Conservation (phyloP, 1,140 invertebrate species). For the Bombus huntii region DNA sequence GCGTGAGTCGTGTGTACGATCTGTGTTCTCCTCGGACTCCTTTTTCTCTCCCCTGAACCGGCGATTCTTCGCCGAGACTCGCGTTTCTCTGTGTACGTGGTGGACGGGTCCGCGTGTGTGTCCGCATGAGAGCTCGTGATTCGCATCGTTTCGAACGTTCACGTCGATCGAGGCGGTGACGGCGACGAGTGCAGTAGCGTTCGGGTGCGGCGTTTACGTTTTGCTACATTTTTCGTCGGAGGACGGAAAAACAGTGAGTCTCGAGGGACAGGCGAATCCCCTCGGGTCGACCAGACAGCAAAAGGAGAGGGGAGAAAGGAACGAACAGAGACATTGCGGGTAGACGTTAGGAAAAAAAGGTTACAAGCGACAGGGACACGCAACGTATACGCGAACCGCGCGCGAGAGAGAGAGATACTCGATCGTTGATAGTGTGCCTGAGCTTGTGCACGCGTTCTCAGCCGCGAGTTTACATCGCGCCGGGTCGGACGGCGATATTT, state of each 20-base stretch:
- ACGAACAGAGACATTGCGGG: not conserved
- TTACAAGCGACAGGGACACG: conserved; percentile 5
- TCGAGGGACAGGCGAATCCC: not conserved
- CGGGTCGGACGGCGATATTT: conserved; percentile 22
- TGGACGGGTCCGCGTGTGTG: conserved; percentile 20
- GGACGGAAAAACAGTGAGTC: not conserved
- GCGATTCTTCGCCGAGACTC: too few relatives aligned
- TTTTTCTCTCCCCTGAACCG: too few relatives aligned
- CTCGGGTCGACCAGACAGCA: not conserved
- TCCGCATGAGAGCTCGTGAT: not conserved
- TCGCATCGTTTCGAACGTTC: conserved; percentile 54
- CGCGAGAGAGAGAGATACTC: conserved; percentile 8
- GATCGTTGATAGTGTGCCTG: not conserved
- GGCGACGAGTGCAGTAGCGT: conserved; percentile 13
- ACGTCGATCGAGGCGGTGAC: conserved; percentile 58
- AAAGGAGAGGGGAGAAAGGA: conserved; percentile 5
- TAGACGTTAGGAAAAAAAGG: not conserved
- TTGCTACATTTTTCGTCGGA: not conserved
- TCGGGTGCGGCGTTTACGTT: conserved; percentile 32
- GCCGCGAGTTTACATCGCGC: not conserved
- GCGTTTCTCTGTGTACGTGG: not conserved
- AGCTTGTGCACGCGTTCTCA: not conserved
- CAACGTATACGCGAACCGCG: not conserved
- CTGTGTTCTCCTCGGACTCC: not conserved
- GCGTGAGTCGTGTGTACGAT: conserved; percentile 30